Base-by-base conservation (phyloP, 2,888 invertebrate genomes). In the Drosophila hamatofila region DNA sequence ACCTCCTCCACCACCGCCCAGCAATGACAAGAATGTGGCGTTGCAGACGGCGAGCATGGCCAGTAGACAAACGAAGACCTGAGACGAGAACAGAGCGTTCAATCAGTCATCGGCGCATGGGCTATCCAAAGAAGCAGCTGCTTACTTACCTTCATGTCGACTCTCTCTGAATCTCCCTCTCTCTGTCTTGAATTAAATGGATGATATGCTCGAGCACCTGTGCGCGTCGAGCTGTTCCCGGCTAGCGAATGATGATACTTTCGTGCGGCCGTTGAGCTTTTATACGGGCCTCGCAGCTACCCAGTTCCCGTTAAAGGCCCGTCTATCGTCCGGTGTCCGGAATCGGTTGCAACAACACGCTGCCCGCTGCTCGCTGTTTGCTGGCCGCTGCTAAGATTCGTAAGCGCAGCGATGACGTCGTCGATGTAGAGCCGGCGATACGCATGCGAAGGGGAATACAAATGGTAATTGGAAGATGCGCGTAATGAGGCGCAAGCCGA, bases 41-140 rank as follows among this genome's bases (percentile, higher is more conserved):
- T 91, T 85, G 72, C 91, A 85, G 18, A 72, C 68, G 67, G 82
- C 76, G 12, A 89, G 54, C 48, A 70, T 70, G 61, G 84, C 87
- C 58, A 91, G 62, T 52, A 92, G 78, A 70, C 85, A 92, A 72
- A 91, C 73, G 62, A 90, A 80, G 68, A 81, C 72, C 91, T 91
- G 59, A 11, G 48, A 55, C 41, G 51, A 30, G 49, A 64, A 39
- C 16, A 37, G 30, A 58, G 30, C 48, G 48, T 33, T 60, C 51
- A 68, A 68, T 68, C 30, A 60, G 54, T 21, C 23, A 33, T 16
- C 12, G 23, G 23, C 59, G 30, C 54, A 46, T 57, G 39, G 9
- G 23, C 64, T 74, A 66, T 76, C 57, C 62, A 62, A 25, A 51
- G 44, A 58, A 56, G 51, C 33, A 23, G 49, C 52, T 39, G 27